Percentiles rank a stretch among this genome's conserved stretches.
phyloP scores from a whole-genome alignment of 2,888 invertebrate species.

The Punctoribates punctum region DNA sequence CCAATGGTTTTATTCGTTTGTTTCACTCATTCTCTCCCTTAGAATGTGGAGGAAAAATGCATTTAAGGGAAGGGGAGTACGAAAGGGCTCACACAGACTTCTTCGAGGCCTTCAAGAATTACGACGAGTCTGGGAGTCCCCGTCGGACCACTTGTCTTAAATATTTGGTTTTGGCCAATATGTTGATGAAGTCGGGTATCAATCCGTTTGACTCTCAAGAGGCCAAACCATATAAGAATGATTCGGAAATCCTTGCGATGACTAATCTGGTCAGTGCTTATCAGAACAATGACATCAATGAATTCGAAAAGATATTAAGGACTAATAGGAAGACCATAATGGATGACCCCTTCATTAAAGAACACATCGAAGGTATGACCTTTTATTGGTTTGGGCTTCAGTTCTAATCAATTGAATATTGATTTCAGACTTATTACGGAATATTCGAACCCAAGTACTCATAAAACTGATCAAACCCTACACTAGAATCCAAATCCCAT shows the following conservation, averaged over 20 bases:
- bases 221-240: conserved; percentile 98
- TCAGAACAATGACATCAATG: conserved; percentile 96
- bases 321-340: conserved; percentile 87
- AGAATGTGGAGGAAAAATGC: conserved; percentile 99
- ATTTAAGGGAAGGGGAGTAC: conserved; percentile 95
- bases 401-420: background rate
- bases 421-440: conserved; percentile 73
- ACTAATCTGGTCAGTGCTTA: conserved; percentile 92
- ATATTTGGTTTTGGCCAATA: conserved; percentile 95
- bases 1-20: too few relatives aligned
- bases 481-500: conserved; percentile 94
- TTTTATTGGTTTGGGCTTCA: conserved; percentile 45
- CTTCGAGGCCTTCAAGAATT: conserved; percentile 99
- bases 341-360: conserved; percentile 98
- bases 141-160: conserved; percentile 94
- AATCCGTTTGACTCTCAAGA: conserved; percentile 99
- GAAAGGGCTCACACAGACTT: conserved; percentile 99
- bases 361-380: conserved; percentile 82
- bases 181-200: conserved; percentile 82
- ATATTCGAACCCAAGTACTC: conserved; percentile 94
- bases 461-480: conserved; percentile 97
- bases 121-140: conserved; percentile 97
- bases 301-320: conserved; percentile 92
- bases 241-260: conserved; percentile 98
- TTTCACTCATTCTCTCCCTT: conserved; percentile 50